Base-by-base conservation (phyloP, 1,140 invertebrate genomes). In the Zophobas atratus region DNA sequence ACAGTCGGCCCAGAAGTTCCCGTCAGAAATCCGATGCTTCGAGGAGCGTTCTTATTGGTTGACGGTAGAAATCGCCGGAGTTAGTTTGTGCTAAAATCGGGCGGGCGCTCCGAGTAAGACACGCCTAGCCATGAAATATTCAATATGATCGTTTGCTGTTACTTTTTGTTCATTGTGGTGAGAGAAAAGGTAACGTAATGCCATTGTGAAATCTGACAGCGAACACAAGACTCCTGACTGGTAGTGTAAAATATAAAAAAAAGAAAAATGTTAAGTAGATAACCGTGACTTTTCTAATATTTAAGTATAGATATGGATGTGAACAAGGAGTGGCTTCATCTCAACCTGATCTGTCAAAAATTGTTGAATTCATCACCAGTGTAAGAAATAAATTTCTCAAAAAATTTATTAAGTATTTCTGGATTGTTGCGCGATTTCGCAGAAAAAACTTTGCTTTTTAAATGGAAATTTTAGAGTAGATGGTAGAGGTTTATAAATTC, bases 201-300 rank as follows among this genome's bases (percentile, higher is more conserved):
- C 34, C 71, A 73, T 53, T 73, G 49, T 56, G 48, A 73, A 43
- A 53, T 43, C 48, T 73, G 71, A 73, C 71, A 73, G 41, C 60
- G 60, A 38, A 39, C 60, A 39, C 60, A 67, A 67, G 56, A 60
- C 56, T 53, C 20, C n/a, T 8, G 34, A 6, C 34, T 60, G 8
- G 39, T 63, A n/a, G 34, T 67, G 49, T 51, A 20, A 51, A 51
- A 51, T 51, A 20, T n/a, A 51, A 51, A 51, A 51, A 51, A n/a
- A 20, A 2, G 3, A 5, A 2, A 20, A 6, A n/a, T 5, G 2
- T 2, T 51, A 5, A 2, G 49, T 2, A 51, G n/a, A 51, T 5
- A 20, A 20, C 6, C n/a, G 3, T 3, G 43, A 4, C 43, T 46
- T 46, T 4, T 46, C 20, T 20, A 20, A 20, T 20, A 20, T 20